A percentile compares a stretch with the other conserved stretches of the same genome.
Evolutionary conservation across 92 coral and sea anemone species (phyloP).

Genomic region (Zoanthus sansibaricus): DNA sequence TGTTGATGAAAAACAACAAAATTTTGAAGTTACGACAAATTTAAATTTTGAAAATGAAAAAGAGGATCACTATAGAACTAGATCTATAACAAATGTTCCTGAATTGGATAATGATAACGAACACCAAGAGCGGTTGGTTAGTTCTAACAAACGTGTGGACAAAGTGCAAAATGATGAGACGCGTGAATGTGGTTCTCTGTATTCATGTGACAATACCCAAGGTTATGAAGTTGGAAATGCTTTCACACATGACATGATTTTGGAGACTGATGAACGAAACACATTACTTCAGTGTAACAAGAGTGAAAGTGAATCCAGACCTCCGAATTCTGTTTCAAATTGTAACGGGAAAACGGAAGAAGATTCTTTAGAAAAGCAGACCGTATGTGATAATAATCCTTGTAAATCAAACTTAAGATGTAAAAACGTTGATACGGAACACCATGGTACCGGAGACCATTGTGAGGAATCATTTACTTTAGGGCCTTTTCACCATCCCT

Average conservation of each 20-base stretch:
- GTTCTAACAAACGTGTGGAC: neutral
- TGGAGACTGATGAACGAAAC: neutral
- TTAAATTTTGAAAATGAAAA: neutral
- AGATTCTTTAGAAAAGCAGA: neutral
- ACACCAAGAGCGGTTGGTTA: neutral
- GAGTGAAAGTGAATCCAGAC: neutral
- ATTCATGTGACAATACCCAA: neutral
- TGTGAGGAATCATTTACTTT: constrained; percentile 48
- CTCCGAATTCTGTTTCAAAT: neutral
- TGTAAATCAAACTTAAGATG: neutral
- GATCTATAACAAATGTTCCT: neutral
- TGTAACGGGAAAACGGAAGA: neutral
- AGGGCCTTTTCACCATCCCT: constrained; percentile 62
- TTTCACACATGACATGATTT: neutral
- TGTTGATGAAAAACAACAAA: neutral
- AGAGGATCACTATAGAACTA: neutral
- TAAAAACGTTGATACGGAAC: constrained; percentile 28
- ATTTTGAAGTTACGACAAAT: neutral
- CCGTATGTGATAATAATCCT: neutral
- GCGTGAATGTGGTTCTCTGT: neutral
- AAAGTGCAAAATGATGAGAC: neutral
- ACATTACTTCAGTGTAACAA: neutral
- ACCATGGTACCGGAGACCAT: constrained; percentile 4
- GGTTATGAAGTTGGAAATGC: neutral
- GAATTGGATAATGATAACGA: neutral